Evolutionary conservation across 92 coral and sea anemone genomes (phyloP).

Genomic region (Diadumene lineata): DNA sequence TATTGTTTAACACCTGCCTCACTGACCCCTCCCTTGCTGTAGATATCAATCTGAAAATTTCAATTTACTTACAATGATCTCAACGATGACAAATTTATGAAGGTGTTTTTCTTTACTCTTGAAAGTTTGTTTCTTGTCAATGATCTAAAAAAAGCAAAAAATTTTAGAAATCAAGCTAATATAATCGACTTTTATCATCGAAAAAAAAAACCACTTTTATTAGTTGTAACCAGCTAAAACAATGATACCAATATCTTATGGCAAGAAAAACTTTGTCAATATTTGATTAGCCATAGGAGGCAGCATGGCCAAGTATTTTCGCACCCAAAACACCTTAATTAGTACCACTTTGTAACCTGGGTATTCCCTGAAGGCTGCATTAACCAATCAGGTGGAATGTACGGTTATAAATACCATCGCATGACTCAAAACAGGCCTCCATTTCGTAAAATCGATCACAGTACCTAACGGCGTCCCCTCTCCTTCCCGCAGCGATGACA

Average conservation of each 20-base stretch:
- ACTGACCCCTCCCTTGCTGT: not conserved
- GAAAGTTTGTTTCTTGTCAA: not conserved
- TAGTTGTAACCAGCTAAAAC: not conserved
- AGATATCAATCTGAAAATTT: not conserved
- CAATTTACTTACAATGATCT: slow-evolving; percentile 8
- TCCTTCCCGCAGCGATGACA: too few relatives aligned
- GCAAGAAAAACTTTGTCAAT: not conserved
- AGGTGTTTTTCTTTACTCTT: not conserved
- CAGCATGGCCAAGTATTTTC: too few relatives aligned
- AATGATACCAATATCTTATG: not conserved
- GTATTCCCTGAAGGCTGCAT: too few relatives aligned
- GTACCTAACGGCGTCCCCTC: too few relatives aligned
- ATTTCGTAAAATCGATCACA: too few relatives aligned
- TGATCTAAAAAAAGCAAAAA: not conserved
- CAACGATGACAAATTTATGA: slow-evolving; percentile 3
- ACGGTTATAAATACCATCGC: too few relatives aligned
- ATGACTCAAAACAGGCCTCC: too few relatives aligned
- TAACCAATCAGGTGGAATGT: too few relatives aligned
- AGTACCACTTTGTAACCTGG: too few relatives aligned
- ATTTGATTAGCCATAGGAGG: not conserved
- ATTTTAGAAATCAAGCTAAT: not conserved
- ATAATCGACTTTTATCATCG: too few relatives aligned
- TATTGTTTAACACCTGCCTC: not conserved
- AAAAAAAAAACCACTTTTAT: not conserved
- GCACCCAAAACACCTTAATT: too few relatives aligned